phyloP scores from a whole-genome alignment of 2,113 vertebrate genomes.

The Corythaixoides concolor region DNA sequence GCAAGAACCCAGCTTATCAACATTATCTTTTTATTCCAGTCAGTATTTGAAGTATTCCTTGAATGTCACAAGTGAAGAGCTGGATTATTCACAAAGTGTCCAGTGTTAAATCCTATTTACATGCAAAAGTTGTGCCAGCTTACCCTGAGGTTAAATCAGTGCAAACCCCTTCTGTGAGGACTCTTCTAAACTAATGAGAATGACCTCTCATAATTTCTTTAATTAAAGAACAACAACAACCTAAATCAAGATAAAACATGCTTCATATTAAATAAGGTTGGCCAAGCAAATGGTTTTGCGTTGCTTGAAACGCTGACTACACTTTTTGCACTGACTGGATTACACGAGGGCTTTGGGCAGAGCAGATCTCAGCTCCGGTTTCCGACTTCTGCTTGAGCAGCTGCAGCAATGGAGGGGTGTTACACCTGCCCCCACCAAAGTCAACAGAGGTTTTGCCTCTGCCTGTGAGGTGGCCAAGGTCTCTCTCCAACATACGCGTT shows the following conservation, averaged over 20 bases:
- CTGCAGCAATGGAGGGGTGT: not conserved
- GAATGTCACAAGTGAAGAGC: conserved; percentile 16
- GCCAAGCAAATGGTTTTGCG: conserved; percentile 12
- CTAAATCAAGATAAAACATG: conserved; percentile 56
- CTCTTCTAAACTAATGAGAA: conserved; percentile 58
- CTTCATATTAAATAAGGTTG: conserved; percentile 51
- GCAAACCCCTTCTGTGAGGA: conserved; percentile 56
- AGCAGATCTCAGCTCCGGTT: not conserved
- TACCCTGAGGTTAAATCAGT: conserved; percentile 59
- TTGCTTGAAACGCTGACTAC: conserved; percentile 5
- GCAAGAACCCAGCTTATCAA: not conserved
- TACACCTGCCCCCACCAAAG: not conserved
- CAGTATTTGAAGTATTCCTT: conserved; percentile 44
- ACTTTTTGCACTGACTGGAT: not conserved
- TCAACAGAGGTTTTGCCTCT: not conserved
- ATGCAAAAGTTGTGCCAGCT: conserved; percentile 60
- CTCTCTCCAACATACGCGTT: not conserved
- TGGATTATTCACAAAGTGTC: conserved; percentile 36
- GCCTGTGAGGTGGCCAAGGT: not conserved
- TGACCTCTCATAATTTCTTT: conserved; percentile 64
- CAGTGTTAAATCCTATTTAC: conserved; percentile 55
- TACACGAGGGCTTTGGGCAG: not conserved
- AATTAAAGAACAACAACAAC: conserved; percentile 64
- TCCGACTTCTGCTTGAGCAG: not conserved
- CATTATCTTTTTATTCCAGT: conserved; percentile 17